Evolutionary conservation across 2,113 vertebrate species (phyloP), one percentile per base, ranked within the genome.

Genomic region (Genyomyrus donnyi): DNA sequence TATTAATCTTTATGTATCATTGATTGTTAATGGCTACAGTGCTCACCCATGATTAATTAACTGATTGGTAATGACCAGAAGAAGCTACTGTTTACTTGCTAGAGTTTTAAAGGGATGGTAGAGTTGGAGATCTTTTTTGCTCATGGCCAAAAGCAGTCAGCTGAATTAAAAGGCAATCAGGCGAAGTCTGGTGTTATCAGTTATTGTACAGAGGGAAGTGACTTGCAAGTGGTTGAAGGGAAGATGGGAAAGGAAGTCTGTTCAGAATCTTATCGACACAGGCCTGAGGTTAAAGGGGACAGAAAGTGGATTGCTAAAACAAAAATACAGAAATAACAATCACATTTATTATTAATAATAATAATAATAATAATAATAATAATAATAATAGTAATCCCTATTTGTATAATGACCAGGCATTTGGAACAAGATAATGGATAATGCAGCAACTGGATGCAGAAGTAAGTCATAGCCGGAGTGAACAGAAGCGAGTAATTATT

Each of bases 1-100:
- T 24, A 86, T 87, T 89, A 91, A 91, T 91, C 88, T 77, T 62
- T 50, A 31, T 70, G 88, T 91, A 46, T 53, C 85, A 89, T 89
- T 85, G 90, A 91, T 89, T 46, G n/a, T 77, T 91, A 85, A 89
- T 85, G 46, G 77, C 48, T 89, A 74, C 21, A 31, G 52, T 27
- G 53, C 53, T 85, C 74, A 17, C 5, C 87, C 45, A 74, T 89
- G 88, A 91, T 89, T 70, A 70, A 89, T 89, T 89, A 49, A 52
- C 88, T 46, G 24, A 89, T 91, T 45, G 19, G 80, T 86, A 39
- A 85, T 56, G 48, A 31, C 56, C 42, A 42, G 56, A 46, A 90
- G 1, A 49, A 42, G 42, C 42, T 35, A 24, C 31, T 62, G 80
- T 52, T 90, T 89, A 19, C 15, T 7, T 31, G n/a, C 35, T 46